A percentile compares a stretch with the other conserved stretches of the same genome.
Conservation (phyloP, 1,140 invertebrate genomes). For the Pogonognathellus flavescens region DNA sequence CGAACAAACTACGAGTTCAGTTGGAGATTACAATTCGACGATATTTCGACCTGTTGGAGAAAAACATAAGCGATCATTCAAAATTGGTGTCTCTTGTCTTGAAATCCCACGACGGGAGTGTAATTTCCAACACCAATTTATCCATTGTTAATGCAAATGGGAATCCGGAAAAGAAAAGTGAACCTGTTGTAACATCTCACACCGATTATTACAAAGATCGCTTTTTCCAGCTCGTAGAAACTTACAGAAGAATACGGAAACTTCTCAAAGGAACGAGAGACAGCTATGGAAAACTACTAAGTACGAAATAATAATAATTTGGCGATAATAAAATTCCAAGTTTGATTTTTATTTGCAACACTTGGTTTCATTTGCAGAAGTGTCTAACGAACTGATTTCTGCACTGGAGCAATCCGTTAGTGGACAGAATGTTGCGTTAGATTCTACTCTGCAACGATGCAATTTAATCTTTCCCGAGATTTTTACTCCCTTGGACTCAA, state of each 20-base stretch:
- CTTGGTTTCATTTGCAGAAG: slow-evolving; percentile 34
- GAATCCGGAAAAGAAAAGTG: neutral
- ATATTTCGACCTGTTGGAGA: slow-evolving; percentile 64
- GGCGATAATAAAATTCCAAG: neutral
- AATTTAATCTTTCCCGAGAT: slow-evolving; percentile 62
- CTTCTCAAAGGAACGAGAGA: slow-evolving; percentile 57
- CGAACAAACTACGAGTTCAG: slow-evolving; percentile 54
- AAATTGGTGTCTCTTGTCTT: slow-evolving; percentile 58
- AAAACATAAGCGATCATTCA: slow-evolving; percentile 61
- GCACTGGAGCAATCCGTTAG: slow-evolving; percentile 58
- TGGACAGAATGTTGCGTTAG: slow-evolving; percentile 37
- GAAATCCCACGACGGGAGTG: slow-evolving; percentile 22
- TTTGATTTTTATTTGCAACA: neutral
- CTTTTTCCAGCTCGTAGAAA: slow-evolving; percentile 61
- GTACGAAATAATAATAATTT: slow-evolving; percentile 34
- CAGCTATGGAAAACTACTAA: slow-evolving; percentile 64
- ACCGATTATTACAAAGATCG: slow-evolving; percentile 56
- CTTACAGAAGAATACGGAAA: slow-evolving; percentile 62
- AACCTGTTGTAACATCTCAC: neutral
- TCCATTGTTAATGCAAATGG: too few relatives aligned
- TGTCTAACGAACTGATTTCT: slow-evolving; percentile 57
- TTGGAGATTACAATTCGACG: slow-evolving; percentile 62
- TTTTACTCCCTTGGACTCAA: slow-evolving; percentile 55
- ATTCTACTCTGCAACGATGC: slow-evolving; percentile 56
- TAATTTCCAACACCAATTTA: neutral